Conservation (phyloP, 2,797 vertebrate species). For the Eulemur mongoz region DNA sequence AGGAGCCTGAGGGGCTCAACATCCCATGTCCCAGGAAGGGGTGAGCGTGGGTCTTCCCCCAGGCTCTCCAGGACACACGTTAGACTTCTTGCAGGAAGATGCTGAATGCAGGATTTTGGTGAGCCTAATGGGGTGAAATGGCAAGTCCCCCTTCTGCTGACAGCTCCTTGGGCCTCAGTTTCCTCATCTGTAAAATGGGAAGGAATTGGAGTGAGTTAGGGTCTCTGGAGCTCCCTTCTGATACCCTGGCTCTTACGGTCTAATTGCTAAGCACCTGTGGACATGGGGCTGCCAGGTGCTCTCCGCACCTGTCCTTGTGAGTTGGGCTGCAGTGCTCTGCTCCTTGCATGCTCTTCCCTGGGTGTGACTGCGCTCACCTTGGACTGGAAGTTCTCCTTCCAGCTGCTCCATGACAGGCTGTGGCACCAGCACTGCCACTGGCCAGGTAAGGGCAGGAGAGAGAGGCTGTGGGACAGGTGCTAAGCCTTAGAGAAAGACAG, state of each 20-base stretch:
- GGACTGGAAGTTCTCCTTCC: not conserved
- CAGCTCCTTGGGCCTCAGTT: not conserved
- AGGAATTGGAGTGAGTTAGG: not conserved
- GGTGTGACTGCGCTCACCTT: not conserved
- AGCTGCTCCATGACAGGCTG: not conserved
- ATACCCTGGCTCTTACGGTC: not conserved
- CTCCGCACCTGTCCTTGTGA: not conserved
- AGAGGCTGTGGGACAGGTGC: not conserved
- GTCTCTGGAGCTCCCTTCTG: not conserved
- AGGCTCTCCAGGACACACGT: not conserved
- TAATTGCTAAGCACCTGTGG: not conserved
- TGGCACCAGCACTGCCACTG: not conserved
- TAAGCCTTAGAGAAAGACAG: not conserved
- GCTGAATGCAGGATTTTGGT: not conserved
- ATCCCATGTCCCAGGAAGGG: not conserved
- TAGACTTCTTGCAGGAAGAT: not conserved
- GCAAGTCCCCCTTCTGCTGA: not conserved
- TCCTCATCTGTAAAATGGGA: not conserved
- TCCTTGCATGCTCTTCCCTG: not conserved
- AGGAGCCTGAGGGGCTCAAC: not conserved
- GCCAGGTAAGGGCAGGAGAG: not conserved
- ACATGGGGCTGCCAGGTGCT: too few relatives aligned
- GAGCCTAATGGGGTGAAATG: too few relatives aligned
- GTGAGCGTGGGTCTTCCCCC: not conserved
- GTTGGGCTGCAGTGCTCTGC: rapidly evolving